These are phyloP conservation scores for Daboia siamensis DNA, from an alignment of 2,113 vertebrate species.

Conservation along the genomic window DNA sequence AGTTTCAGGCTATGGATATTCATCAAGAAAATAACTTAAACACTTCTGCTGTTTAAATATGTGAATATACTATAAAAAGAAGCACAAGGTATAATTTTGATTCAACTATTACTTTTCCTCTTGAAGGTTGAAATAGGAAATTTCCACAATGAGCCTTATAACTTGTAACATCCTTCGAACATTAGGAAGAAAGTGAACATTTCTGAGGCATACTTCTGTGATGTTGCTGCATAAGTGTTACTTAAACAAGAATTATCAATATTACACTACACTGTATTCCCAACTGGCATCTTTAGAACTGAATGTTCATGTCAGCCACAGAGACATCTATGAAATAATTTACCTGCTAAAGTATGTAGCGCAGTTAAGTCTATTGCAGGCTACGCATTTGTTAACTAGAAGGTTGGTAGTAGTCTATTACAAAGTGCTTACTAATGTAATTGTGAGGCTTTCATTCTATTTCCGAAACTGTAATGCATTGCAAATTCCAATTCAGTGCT, in stretches of 20 bases:
- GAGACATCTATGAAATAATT: slow-evolving; percentile 43
- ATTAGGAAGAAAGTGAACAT: background rate
- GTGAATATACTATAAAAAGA: background rate
- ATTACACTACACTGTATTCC: slow-evolving; percentile 16
- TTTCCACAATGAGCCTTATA: slow-evolving; percentile 34
- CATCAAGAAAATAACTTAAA: background rate
- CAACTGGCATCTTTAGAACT: slow-evolving; percentile 40
- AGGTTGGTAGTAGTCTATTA: slow-evolving; percentile 2
- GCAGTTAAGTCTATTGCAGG: background rate
- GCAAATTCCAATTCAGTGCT: slow-evolving; percentile 4
- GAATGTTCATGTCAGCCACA: slow-evolving; percentile 25
- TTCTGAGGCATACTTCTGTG: slow-evolving; percentile 28
- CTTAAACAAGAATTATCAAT: slow-evolving; percentile 39
- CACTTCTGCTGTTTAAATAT: background rate
- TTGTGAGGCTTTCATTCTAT: slow-evolving; percentile 20
- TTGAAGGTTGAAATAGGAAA: slow-evolving; percentile 38
- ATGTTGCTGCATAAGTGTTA: slow-evolving; percentile 32
- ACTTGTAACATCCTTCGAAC: slow-evolving; percentile 42
- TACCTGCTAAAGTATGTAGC: slow-evolving; percentile 34
- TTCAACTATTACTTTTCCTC: slow-evolving; percentile 30
- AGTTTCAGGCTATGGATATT: background rate
- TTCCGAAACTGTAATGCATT: background rate
- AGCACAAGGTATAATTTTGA: background rate
- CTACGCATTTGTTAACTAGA: slow-evolving; percentile 12
- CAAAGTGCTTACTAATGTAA: slow-evolving; percentile 8